phyloP scores from a whole-genome alignment of 1,140 invertebrate species.

The Pogonognathellus flavescens region DNA sequence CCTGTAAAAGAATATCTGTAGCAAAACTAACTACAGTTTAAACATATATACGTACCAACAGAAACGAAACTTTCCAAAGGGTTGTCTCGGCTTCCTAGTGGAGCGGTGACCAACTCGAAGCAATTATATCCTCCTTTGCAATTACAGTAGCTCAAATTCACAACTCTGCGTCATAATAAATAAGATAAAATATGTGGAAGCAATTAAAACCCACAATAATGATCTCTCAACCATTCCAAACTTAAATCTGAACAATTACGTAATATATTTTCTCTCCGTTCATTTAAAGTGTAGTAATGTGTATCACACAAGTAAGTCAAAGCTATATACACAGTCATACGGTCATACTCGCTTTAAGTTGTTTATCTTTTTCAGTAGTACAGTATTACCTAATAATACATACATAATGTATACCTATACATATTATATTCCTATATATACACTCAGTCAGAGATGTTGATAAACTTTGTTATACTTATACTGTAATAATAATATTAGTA shows the following conservation, averaged over 20 bases:
- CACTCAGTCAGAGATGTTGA: too few species aligned
- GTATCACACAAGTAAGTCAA: too few species aligned
- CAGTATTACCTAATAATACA: too few species aligned
- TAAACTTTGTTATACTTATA: too few species aligned
- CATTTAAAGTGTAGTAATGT: too few species aligned
- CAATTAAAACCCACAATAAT: not conserved
- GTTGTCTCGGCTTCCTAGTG: constrained; percentile 22
- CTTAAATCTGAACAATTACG: not conserved
- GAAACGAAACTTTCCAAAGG: constrained; percentile 33
- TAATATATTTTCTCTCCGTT: constrained; percentile 1
- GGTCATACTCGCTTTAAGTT: too few species aligned
- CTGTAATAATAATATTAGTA: too few species aligned
- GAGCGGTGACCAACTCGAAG: constrained; percentile 3
- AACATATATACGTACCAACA: not conserved
- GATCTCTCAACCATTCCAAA: not conserved
- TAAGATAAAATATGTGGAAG: not conserved
- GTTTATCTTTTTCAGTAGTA: too few species aligned
- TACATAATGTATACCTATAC: too few species aligned
- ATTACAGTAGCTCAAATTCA: constrained; percentile 7
- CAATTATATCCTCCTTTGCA: constrained; percentile 25
- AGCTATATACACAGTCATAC: too few species aligned
- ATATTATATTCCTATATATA: too few species aligned
- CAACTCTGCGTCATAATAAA: constrained; percentile 2
- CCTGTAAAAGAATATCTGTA: not conserved
- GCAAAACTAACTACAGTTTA: not conserved